A percentile compares a stretch with the other conserved stretches of the same genome.
Conservation (phyloP, 1,140 invertebrate species). For the Sitophilus oryzae region DNA sequence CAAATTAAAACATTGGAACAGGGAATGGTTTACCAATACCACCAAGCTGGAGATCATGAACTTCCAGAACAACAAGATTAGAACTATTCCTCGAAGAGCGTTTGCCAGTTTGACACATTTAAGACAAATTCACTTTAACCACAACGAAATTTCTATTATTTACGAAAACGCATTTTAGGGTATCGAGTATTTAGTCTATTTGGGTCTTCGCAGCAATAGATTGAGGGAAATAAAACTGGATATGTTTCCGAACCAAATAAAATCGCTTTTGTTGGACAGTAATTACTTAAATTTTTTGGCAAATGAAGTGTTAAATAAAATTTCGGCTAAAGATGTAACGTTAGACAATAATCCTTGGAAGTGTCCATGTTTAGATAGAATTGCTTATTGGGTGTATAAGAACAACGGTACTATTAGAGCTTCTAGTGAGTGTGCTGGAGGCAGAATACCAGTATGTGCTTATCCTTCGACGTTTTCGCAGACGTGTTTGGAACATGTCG, state of each 20-base stretch:
- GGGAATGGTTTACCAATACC: slow-evolving; percentile 25
- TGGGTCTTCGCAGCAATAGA: slow-evolving; percentile 22
- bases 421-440: not conserved
- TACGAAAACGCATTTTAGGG: slow-evolving; percentile 21
- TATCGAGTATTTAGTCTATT: slow-evolving; percentile 15
- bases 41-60: slow-evolving; percentile 21
- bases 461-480: slow-evolving; percentile 6
- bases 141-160: slow-evolving; percentile 21
- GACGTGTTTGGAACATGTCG: slow-evolving; percentile 16
- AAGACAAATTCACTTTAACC: slow-evolving; percentile 17
- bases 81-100: slow-evolving; percentile 22
- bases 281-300: slow-evolving; percentile 26
- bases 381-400: slow-evolving; percentile 16
- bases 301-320: slow-evolving; percentile 19
- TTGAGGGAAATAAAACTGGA: slow-evolving; percentile 18
- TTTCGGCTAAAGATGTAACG: slow-evolving; percentile 14
- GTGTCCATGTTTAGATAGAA: slow-evolving; percentile 21
- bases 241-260: slow-evolving; percentile 23
- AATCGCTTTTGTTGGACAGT: slow-evolving; percentile 16
- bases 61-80: slow-evolving; percentile 21
- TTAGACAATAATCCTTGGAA: slow-evolving; percentile 25
- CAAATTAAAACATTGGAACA: slow-evolving; percentile 23
- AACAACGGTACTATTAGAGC: slow-evolving; percentile 9
- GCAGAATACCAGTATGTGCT: slow-evolving; percentile 14
- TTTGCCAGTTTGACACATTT: slow-evolving; percentile 16